Percentiles rank a stretch among this genome's conserved stretches.
Evolutionary conservation across 2,888 invertebrate genomes (phyloP).

Genomic region (Lycia hirtaria): DNA sequence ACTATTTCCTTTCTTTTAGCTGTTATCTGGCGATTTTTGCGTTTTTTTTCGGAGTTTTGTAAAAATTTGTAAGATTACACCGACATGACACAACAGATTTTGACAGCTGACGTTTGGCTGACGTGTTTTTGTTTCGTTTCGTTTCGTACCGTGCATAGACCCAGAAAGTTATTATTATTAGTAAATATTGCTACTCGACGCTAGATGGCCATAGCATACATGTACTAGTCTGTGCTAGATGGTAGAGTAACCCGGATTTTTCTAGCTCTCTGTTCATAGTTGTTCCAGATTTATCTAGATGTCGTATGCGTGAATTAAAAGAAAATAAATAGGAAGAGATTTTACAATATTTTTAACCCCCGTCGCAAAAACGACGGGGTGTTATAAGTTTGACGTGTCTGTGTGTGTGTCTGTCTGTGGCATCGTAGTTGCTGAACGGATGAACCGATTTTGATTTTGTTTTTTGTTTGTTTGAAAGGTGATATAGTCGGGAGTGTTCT

Average conservation of each 20-base stretch:
- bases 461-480: too few relatives aligned
- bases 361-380: not conserved
- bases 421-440: too few relatives aligned
- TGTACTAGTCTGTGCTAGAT: too few relatives aligned
- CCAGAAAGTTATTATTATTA: not conserved
- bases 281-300: not conserved
- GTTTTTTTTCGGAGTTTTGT: constrained; percentile 22
- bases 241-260: too few relatives aligned
- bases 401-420: too few relatives aligned
- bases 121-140: constrained; percentile 50
- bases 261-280: not conserved
- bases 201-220: not conserved
- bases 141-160: too few relatives aligned
- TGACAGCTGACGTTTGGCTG: constrained; percentile 75
- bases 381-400: too few relatives aligned
- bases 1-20: constrained; percentile 40
- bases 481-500: too few relatives aligned
- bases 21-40: constrained; percentile 18
- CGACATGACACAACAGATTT: constrained; percentile 83
- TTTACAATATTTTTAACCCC: not conserved
- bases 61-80: constrained; percentile 58
- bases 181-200: not conserved
- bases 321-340: not conserved
- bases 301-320: not conserved
- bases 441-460: too few relatives aligned